These are phyloP conservation scores for Cliona cf. orientalis DNA, from an alignment of 37 sponge, comb jelly and placozoan species.

Conservation along the genomic window DNA sequence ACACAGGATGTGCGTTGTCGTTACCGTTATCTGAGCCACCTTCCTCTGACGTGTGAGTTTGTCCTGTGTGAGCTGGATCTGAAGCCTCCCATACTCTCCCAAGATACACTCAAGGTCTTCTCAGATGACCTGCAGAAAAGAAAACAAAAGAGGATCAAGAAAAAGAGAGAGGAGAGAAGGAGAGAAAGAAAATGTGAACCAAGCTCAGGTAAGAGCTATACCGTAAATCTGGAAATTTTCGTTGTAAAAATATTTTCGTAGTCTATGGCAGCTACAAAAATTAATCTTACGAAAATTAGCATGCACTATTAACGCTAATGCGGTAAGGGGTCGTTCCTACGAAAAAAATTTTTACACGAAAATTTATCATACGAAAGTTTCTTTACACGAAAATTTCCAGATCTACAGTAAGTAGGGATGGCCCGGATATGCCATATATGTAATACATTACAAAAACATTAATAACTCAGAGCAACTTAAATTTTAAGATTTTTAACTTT, in stretches of 20 bases:
- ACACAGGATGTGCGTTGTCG: slow-evolving; percentile 67
- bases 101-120: slow-evolving; percentile 54
- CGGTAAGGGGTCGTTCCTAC: not conserved
- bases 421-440: too few species aligned
- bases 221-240: too few species aligned
- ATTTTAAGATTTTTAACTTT: too few species aligned
- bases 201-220: slow-evolving; percentile 1
- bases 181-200: slow-evolving; percentile 34
- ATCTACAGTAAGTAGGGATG: too few species aligned
- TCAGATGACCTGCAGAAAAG: slow-evolving; percentile 60
- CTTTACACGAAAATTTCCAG: too few species aligned
- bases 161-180: slow-evolving; percentile 64
- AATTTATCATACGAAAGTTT: too few species aligned
- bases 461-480: too few species aligned
- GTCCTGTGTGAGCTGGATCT: slow-evolving; percentile 87
- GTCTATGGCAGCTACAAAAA: too few species aligned
- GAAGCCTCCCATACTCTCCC: slow-evolving; percentile 66
- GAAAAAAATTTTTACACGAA: not conserved
- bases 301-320: not conserved
- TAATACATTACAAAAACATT: too few species aligned
- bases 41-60: slow-evolving; percentile 86
- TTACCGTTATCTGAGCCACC: slow-evolving; percentile 81
- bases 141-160: slow-evolving; percentile 56
- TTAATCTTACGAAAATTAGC: not conserved
- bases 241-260: too few species aligned